Base-by-base conservation (phyloP, 2,797 vertebrate genomes). In the Neostethus bicornis region DNA sequence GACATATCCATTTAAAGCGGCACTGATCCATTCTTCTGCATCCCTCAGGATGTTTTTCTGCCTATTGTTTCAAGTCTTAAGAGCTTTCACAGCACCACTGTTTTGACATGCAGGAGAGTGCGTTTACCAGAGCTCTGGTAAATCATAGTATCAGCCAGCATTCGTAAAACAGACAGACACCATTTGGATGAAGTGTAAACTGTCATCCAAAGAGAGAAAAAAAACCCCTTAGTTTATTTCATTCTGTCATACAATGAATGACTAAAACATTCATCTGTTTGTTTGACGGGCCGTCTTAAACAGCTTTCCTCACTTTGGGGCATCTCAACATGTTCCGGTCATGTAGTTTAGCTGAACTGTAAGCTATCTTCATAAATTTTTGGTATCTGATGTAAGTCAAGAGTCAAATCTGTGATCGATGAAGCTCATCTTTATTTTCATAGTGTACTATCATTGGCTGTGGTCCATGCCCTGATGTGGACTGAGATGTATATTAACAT, bases 351-450 rank as follows among this genome's bases (percentile, higher is more conserved):
- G 21, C 52, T 13, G 25, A 55, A 42, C 23, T 9, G 20, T 49
- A 52, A 5, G 21, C 35, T n/a, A 7, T 28, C 25, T 46, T 65
- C 34, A 47, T 53, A 65, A 44, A 50, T 35, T 60, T 45, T 48
- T 49, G 63, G 20, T 20, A 21, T 24, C 7, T 50, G 39, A 50
- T 21, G 3, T 43, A 29, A 61, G 8, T n/a, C 29, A 50, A 43
- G 34, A 64, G 46, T 51, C 37, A 13, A 31, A 38, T 41, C 10
- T 53, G 47, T 60, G 57, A 66, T 55, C 46, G 29, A 66, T 47
- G 28, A 14, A n/a, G n/a, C 14, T 48, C 39, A 51, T 60, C 13
- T 16, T 38, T 14, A 23, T 32, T 61, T 57, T 63, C 46, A 55
- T 5, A 43, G 16, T 43, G 23, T 39, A 32, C 23, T 1, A n/a